These are phyloP conservation scores for Pluvianellus socialis DNA, from an alignment of 2,113 vertebrate species.

Conservation along the genomic window DNA sequence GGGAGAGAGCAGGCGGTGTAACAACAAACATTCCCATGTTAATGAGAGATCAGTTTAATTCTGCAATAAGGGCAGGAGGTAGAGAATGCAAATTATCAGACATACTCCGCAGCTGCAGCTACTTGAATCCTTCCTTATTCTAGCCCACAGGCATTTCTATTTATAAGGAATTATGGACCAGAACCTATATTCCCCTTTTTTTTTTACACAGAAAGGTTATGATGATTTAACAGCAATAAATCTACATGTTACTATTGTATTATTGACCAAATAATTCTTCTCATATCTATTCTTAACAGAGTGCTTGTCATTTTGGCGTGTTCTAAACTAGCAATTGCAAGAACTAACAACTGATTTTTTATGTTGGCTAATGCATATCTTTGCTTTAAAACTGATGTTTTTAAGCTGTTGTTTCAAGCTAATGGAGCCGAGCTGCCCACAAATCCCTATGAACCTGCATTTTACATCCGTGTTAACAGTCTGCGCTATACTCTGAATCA, in stretches of 20 bases:
- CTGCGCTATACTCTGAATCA: neutral
- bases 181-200: neutral
- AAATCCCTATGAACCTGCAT: neutral
- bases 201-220: neutral
- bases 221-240: neutral
- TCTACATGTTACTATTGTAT: neutral
- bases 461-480: neutral
- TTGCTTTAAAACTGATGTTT: neutral
- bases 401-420: neutral
- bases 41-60: neutral
- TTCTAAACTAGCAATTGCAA: neutral
- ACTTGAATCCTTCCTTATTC: neutral
- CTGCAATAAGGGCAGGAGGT: neutral
- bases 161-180: neutral
- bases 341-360: neutral
- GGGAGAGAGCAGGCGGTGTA: neutral
- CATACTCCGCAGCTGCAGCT: neutral
- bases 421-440: neutral
- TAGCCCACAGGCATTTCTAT: neutral
- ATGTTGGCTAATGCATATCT: neutral
- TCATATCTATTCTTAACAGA: neutral
- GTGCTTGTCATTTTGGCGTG: neutral
- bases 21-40: conserved; percentile 15
- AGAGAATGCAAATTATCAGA: neutral
- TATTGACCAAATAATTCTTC: neutral